Evolutionary conservation across 2,888 invertebrate species (phyloP).

Genomic region (Disparrhopalites patrizii): DNA sequence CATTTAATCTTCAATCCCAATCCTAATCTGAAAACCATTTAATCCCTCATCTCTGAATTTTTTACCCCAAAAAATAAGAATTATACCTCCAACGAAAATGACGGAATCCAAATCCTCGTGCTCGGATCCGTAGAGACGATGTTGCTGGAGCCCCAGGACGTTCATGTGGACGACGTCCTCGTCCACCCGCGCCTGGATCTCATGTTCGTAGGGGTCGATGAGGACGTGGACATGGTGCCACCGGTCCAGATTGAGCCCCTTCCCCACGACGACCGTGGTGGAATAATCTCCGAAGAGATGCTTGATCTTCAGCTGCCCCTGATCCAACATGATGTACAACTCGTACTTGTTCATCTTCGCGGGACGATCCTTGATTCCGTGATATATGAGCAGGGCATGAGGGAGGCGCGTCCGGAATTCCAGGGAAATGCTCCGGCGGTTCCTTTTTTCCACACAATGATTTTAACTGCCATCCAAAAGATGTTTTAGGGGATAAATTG

Average conservation of each 20-base stretch:
- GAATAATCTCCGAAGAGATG: slow-evolving; percentile 86
- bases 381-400: slow-evolving; percentile 82
- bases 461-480: no score
- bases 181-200: slow-evolving; percentile 81
- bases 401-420: slow-evolving; percentile 82
- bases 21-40: no score
- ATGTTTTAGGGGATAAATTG: no score
- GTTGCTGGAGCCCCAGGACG: slow-evolving; percentile 74
- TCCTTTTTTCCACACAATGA: slow-evolving; percentile 55
- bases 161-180: slow-evolving; percentile 69
- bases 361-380: slow-evolving; percentile 79
- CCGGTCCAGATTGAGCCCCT: slow-evolving; percentile 80
- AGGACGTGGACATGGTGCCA: slow-evolving; percentile 85
- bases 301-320: slow-evolving; percentile 85
- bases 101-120: slow-evolving; percentile 76
- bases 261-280: slow-evolving; percentile 77
- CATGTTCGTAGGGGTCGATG: slow-evolving; percentile 80
- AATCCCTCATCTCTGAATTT: no score
- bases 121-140: slow-evolving; percentile 80
- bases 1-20: no score
- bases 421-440: slow-evolving; percentile 61
- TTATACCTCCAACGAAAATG: slow-evolving; percentile 85
- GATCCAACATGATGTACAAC: slow-evolving; percentile 84
- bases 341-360: slow-evolving; percentile 82
- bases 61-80: no score